These are phyloP conservation scores for Sprattus sprattus DNA, from an alignment of 2,113 vertebrate species.

Conservation along the genomic window DNA sequence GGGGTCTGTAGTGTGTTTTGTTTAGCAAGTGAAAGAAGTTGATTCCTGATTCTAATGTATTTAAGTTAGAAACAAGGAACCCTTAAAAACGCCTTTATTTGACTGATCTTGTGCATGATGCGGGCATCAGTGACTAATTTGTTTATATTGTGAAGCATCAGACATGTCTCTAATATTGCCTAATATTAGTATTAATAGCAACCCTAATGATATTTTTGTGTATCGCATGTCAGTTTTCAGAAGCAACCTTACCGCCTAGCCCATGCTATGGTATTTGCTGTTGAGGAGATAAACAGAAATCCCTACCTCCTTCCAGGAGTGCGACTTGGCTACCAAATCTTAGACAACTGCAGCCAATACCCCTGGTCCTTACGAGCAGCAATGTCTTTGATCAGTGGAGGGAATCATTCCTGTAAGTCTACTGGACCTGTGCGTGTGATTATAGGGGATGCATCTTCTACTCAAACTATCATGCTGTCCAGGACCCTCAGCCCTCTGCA, in stretches of 20 bases:
- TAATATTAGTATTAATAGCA: not conserved
- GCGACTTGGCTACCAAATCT: slow-evolving; percentile 65
- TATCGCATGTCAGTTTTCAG: slow-evolving; percentile 55
- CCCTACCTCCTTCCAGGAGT: slow-evolving; percentile 65
- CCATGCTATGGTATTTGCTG: slow-evolving; percentile 68
- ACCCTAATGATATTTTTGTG: not conserved
- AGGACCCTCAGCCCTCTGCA: slow-evolving; percentile 56
- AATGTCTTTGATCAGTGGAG: slow-evolving; percentile 62
- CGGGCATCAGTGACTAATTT: not conserved
- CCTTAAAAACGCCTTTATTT: not conserved
- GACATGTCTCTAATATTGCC: not conserved
- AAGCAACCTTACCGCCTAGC: slow-evolving; percentile 47
- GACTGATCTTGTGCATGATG: not conserved
- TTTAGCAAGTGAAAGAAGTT: not conserved
- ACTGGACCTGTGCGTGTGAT: slow-evolving; percentile 53
- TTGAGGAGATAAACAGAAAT: slow-evolving; percentile 74
- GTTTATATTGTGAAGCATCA: not conserved
- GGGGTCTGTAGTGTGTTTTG: not conserved
- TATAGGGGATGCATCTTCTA: slow-evolving; percentile 65
- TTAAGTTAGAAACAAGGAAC: not conserved
- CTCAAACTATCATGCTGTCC: slow-evolving; percentile 59
- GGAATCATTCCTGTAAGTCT: slow-evolving; percentile 52
- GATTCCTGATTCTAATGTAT: not conserved
- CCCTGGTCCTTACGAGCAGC: slow-evolving; percentile 55
- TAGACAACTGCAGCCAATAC: slow-evolving; percentile 64